phyloP scores from a whole-genome alignment of 92 coral and sea anemone species.

The Epizoanthus scotinus region DNA sequence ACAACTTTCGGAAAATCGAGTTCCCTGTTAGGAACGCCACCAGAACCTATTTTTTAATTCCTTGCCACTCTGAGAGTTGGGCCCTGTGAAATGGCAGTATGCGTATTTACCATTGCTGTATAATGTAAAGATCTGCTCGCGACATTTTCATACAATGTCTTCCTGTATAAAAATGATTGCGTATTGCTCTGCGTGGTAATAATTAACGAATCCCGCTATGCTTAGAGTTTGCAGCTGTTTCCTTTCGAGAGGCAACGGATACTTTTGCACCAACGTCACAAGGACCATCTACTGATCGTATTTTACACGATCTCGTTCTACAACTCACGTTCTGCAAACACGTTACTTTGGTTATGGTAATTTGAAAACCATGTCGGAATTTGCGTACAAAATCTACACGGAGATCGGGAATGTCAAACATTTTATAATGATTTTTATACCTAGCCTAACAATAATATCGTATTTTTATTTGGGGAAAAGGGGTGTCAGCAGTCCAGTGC shows the following conservation, averaged over 20 bases:
- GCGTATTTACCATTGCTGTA: not conserved
- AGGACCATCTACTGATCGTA: no score
- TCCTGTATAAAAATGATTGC: not conserved
- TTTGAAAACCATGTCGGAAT: no score
- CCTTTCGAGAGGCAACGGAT: conserved; percentile 7
- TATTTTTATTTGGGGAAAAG: no score
- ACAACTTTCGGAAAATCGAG: not conserved
- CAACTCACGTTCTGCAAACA: no score
- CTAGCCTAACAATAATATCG: no score
- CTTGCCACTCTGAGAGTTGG: not conserved
- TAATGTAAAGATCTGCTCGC: not conserved
- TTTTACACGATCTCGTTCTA: no score
- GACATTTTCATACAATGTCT: not conserved
- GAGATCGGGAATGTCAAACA: no score
- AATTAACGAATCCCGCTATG: conserved; percentile 15
- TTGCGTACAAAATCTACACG: no score
- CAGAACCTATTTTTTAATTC: conserved; percentile 5
- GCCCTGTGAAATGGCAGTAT: no score
- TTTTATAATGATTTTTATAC: no score
- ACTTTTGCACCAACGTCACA: not conserved
- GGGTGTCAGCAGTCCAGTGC: no score
- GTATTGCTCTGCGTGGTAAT: not conserved
- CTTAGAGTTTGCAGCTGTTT: conserved; percentile 8
- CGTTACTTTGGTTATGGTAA: no score
- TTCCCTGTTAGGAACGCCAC: not conserved